phyloP scores from a whole-genome alignment of 2,797 vertebrate species.

The Hapalemur alaotrensis region DNA sequence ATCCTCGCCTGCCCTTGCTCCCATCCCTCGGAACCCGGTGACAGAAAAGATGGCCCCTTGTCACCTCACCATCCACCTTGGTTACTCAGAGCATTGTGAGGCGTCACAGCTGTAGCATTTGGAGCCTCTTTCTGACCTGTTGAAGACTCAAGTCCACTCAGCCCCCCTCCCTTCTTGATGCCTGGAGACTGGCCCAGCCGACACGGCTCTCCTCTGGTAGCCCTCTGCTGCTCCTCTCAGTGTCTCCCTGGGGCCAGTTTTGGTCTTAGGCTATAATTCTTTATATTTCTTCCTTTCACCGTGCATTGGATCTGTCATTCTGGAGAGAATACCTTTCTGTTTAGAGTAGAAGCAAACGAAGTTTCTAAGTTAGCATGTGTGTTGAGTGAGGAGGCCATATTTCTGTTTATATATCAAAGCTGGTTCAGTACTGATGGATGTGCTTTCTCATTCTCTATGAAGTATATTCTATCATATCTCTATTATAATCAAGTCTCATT shows the following conservation, averaged over 20 bases:
- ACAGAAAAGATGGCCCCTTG: not conserved
- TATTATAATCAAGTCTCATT: not conserved
- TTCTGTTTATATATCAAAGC: not conserved
- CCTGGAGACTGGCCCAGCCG: not conserved
- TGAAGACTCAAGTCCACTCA: not conserved
- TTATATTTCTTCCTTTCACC: not conserved
- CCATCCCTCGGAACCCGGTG: not conserved
- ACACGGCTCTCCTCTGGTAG: not conserved
- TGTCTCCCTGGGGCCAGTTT: not conserved
- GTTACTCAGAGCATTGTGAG: fast-evolving
- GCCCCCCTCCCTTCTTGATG: not conserved
- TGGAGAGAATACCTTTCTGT: not conserved
- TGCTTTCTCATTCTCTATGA: not conserved
- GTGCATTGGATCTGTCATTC: not conserved
- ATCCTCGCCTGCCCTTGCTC: not conserved
- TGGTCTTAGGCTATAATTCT: not conserved
- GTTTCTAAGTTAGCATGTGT: not conserved
- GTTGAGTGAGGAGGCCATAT: not conserved
- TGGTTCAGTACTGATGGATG: too few species aligned
- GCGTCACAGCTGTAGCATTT: fast-evolving
- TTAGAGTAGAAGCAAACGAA: not conserved
- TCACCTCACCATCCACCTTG: not conserved
- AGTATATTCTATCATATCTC: not conserved
- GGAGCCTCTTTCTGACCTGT: not conserved
- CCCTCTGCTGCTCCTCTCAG: not conserved